Conservation (phyloP, 92 coral and sea anemone genomes). For the Heliopora coerulea region DNA sequence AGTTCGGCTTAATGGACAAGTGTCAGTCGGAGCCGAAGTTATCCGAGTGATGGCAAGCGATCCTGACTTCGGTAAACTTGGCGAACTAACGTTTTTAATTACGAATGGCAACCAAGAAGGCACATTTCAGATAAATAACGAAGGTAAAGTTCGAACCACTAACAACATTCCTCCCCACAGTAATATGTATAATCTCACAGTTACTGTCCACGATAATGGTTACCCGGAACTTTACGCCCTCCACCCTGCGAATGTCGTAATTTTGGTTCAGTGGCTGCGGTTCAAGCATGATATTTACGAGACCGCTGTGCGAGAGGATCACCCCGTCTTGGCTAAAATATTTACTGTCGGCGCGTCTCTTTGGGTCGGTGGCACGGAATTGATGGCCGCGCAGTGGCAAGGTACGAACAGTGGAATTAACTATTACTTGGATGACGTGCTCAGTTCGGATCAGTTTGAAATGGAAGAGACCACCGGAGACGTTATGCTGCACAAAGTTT, state of each 20-base stretch:
- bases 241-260: conserved; percentile 15
- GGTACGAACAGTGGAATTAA: conserved; percentile 5
- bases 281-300: conserved; percentile 33
- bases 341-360: conserved; percentile 19
- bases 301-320: conserved; percentile 13
- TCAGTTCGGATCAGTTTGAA: not conserved
- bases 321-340: not conserved
- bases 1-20: conserved; percentile 39
- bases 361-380: conserved; percentile 27
- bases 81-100: conserved; percentile 24
- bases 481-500: not conserved
- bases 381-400: conserved; percentile 25
- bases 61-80: conserved; percentile 41
- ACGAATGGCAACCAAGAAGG: conserved; percentile 15
- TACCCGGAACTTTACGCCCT: conserved; percentile 37
- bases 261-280: conserved; percentile 23
- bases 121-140: not conserved
- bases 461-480: conserved; percentile 30
- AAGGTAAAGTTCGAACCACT: conserved; percentile 9
- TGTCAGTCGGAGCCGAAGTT: conserved; percentile 28
- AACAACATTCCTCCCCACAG: not conserved
- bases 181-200: conserved; percentile 22
- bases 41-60: conserved; percentile 24
- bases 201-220: conserved; percentile 31
- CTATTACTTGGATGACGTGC: conserved; percentile 26